Base-by-base conservation (phyloP, 1,140 invertebrate genomes). In the Apis florea region DNA sequence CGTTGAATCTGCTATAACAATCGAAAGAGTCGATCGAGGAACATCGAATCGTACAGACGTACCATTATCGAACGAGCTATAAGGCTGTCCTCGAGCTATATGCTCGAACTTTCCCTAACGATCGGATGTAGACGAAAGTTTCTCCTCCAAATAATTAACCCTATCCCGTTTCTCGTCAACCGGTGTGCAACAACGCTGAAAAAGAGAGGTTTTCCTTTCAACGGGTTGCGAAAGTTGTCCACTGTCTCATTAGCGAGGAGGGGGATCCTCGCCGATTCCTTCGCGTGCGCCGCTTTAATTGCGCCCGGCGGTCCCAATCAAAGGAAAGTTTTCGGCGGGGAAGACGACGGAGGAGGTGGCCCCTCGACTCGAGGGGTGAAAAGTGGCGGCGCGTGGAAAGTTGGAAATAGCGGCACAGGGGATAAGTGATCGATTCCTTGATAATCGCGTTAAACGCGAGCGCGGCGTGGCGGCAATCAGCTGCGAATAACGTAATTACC, bases 361-460 rank as follows among this genome's bases (percentile, higher is more conserved):
- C n/a, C n/a, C n/a, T 40, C 31, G 31, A 40, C 31, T 40, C 31
- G 31, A 67, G 17, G 40, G 3, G 47, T 11, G 70, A 15, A 54
- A 26, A 17, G n/a, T 67, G 26, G 49, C n/a, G 24, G 15, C 64
- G 31, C 19, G 31, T n/a, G 17, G 70, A 76, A 74, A 75, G 74
- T 59, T 73, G 78, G 78, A 63, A 88, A 85, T 78, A 76, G 26
- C 80, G 56, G 47, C 68, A 56, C 53, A 13, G 67, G 72, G 78
- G 88, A 88, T 85, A 88, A 88, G 84, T 88, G 84, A 88, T 88
- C 87, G 87, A 88, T 88, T 86, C 78, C 77, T 85, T 85, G 86
- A 86, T 88, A 88, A 88, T 88, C 84, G 85, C 78, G 84, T 88
- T 85, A 88, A 72, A 86, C 87, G 87, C 83, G 86, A 49, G 68